Evolutionary conservation across 2,797 vertebrate genomes (phyloP).

Genomic region (Falco rusticolus): DNA sequence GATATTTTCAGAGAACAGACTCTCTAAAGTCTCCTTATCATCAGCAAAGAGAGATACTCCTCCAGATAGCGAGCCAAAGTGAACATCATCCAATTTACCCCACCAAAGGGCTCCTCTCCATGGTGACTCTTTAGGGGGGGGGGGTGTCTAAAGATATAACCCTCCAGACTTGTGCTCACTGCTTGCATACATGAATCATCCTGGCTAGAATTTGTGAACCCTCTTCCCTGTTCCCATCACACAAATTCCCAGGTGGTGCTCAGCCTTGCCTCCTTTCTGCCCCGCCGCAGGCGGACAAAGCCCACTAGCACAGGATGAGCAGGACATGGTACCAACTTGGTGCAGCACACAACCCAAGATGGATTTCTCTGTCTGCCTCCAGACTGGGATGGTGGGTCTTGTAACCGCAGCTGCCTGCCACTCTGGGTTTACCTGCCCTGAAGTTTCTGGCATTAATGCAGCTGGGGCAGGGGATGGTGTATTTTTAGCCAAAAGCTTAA

Average conservation of each 20-base stretch:
- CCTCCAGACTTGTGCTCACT: background rate
- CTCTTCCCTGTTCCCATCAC: background rate
- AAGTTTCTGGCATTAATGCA: background rate
- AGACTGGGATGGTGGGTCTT: background rate
- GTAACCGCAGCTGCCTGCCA: background rate
- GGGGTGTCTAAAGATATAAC: background rate
- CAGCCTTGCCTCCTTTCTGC: background rate
- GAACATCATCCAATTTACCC: accelerated
- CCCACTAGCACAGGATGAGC: accelerated
- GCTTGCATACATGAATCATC: background rate
- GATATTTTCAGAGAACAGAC: background rate
- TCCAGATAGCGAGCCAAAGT: background rate
- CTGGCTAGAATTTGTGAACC: background rate
- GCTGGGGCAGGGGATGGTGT: background rate
- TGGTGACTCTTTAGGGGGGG: background rate
- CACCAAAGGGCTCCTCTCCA: background rate
- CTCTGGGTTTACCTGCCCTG: background rate
- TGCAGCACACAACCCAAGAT: background rate
- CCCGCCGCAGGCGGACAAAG: background rate
- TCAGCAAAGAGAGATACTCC: background rate
- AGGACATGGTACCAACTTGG: background rate
- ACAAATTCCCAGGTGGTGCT: background rate
- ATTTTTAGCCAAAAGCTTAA: background rate
- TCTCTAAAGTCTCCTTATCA: background rate
- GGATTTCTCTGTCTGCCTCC: background rate